phyloP scores from a whole-genome alignment of 1,140 invertebrate species.

The Diachasmimorpha longicaudata region DNA sequence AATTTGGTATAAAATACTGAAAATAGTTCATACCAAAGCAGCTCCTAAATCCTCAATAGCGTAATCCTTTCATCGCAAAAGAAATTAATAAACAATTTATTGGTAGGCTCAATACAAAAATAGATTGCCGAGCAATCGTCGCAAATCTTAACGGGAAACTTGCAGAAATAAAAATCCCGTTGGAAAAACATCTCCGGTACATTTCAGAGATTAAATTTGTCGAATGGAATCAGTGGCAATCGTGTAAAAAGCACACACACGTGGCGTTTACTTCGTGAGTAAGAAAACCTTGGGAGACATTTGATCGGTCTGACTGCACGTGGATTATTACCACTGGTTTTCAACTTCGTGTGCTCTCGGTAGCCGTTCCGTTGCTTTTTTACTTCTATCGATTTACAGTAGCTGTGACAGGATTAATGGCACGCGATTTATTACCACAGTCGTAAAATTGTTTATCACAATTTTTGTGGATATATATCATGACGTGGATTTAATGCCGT shows the following conservation, averaged over 20 bases:
- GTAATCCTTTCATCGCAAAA: too few relatives aligned
- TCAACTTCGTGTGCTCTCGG: not conserved
- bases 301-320: not conserved
- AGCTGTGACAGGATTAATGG: not conserved
- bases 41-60: too few relatives aligned
- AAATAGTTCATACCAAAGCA: too few relatives aligned
- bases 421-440: not conserved
- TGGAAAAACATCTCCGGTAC: not conserved
- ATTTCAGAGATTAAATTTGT: not conserved
- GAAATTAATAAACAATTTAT: too few relatives aligned
- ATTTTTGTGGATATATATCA: not conserved
- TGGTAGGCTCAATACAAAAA: not conserved
- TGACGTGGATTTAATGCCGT: not conserved
- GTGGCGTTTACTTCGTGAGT: not conserved
- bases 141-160: not conserved
- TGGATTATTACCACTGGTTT: not conserved
- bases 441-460: not conserved
- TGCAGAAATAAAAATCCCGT: not conserved
- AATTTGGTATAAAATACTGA: too few relatives aligned
- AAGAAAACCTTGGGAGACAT: not conserved
- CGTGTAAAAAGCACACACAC: not conserved
- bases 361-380: not conserved
- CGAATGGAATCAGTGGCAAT: not conserved
- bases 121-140: not conserved
- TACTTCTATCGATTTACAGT: not conserved